Evolutionary conservation across 37 sponge, comb jelly and placozoan genomes (phyloP), one percentile per base, ranked within the genome.

Genomic region (Cladorhizidae sp.): DNA sequence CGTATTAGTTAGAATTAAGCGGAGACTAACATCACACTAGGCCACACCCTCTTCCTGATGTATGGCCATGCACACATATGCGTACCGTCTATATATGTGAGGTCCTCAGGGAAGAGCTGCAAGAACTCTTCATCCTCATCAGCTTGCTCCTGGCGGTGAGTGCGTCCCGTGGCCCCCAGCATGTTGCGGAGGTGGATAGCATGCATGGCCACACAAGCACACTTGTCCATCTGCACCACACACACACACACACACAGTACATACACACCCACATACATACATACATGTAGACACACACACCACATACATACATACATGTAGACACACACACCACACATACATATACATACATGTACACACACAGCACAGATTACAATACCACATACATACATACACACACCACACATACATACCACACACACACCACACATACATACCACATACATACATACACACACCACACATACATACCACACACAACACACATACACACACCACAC

Each of bases 181-280:
- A 95, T 87, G 87, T 98, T 98, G 26, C 99, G 80, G 54, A 98
- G 84, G 74, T 98, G 86, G 23, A 98, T 93, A n/a, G 99, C 92
- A 85, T 98, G 99, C 76, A 98, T 95, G 0, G 99, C 99, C 54
- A 90, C 83, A 81, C 96, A 95, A 20, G 99, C 96, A 86, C 87
- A 87, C 92, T 98, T 98, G 80, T 98, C 99, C 39, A 93, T 38
- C 97, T 97, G 72, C 36, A 61, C 6, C 15, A 58, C 26, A 26
- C 23, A 26, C 26, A 58, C 59, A 58, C 26, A 58, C 59, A 14
- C 23, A 25, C 59, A 58, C 59, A 26, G 26, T n/a, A n/a, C n/a
- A n/a, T n/a, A n/a, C n/a, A n/a, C n/a, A n/a, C n/a, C n/a, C n/a
- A n/a, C n/a, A n/a, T n/a, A n/a, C n/a, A n/a, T n/a, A n/a, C n/a